Conservation (phyloP, 2,888 invertebrate genomes). For the Andrena bucephala region DNA sequence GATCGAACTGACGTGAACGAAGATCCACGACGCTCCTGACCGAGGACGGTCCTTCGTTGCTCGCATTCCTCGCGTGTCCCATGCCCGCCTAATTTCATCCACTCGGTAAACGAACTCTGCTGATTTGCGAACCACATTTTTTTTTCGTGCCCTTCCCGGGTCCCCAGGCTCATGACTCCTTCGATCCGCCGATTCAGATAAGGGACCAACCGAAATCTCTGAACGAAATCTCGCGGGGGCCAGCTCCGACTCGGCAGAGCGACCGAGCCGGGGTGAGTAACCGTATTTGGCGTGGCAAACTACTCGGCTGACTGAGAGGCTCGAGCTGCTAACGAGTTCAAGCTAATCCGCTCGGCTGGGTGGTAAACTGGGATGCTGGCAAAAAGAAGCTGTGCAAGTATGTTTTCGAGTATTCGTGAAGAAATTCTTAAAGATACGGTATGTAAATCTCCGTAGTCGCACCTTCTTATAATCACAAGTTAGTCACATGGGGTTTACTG, state of each 20-base stretch:
- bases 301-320: slow-evolving; percentile 48
- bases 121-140: slow-evolving; percentile 2
- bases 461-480: background rate
- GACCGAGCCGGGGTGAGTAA: slow-evolving; percentile 72
- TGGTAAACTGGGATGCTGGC: background rate
- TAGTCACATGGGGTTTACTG: too few relatives aligned
- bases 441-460: background rate
- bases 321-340: slow-evolving; percentile 45
- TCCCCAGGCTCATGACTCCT: slow-evolving; percentile 53
- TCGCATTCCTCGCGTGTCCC: slow-evolving; percentile 52
- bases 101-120: slow-evolving; percentile 38
- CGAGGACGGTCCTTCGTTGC: slow-evolving; percentile 14
- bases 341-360: slow-evolving; percentile 17
- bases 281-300: slow-evolving; percentile 76
- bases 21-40: slow-evolving; percentile 25
- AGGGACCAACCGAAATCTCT: slow-evolving; percentile 66
- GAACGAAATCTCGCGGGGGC: slow-evolving; percentile 68
- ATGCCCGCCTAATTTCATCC: slow-evolving; percentile 56
- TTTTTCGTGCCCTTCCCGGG: slow-evolving; percentile 24
- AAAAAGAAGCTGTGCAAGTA: background rate
- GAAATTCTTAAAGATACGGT: background rate
- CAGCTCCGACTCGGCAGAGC: slow-evolving; percentile 46
- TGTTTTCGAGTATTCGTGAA: background rate
- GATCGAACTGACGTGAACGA: slow-evolving; percentile 19
- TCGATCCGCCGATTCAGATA: slow-evolving; percentile 76